Evolutionary conservation across 2,888 invertebrate species (phyloP).

Genomic region (Cryptocephalus moraei): DNA sequence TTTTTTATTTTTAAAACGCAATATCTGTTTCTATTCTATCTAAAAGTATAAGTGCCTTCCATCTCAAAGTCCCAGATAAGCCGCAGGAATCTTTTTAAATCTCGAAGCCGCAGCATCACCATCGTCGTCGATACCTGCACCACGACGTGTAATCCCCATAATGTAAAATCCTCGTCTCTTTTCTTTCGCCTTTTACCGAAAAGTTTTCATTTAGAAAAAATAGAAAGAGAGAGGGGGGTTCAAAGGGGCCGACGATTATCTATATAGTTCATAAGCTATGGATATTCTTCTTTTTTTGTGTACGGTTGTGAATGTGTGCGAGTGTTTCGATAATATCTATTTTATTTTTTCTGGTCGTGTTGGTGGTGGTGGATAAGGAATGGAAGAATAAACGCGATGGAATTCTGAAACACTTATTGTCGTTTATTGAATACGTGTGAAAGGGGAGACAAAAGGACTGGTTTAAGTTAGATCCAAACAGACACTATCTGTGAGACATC

Average conservation of each 20-base stretch:
- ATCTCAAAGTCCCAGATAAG: conserved; percentile 33
- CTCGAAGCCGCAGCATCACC: conserved; percentile 30
- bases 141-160: conserved; percentile 34
- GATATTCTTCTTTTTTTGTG: conserved; percentile 13
- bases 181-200: conserved; percentile 27
- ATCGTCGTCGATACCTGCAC: conserved; percentile 30
- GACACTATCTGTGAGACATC: no score
- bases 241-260: conserved; percentile 34
- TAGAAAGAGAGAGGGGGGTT: conserved; percentile 13
- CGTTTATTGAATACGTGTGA: no score
- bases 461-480: no score
- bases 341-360: background rate
- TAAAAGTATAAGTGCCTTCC: conserved; percentile 26
- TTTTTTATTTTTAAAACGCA: background rate
- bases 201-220: conserved; percentile 1
- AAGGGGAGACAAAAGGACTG: no score
- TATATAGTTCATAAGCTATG: conserved; percentile 29
- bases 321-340: background rate
- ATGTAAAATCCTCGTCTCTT: conserved; percentile 37
- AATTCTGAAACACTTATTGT: no score
- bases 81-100: conserved; percentile 36
- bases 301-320: background rate
- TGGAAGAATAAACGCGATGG: no score
- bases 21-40: conserved; percentile 1
- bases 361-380: no score